Conservation (phyloP, 2,113 vertebrate species). For the Tupaia tana region DNA sequence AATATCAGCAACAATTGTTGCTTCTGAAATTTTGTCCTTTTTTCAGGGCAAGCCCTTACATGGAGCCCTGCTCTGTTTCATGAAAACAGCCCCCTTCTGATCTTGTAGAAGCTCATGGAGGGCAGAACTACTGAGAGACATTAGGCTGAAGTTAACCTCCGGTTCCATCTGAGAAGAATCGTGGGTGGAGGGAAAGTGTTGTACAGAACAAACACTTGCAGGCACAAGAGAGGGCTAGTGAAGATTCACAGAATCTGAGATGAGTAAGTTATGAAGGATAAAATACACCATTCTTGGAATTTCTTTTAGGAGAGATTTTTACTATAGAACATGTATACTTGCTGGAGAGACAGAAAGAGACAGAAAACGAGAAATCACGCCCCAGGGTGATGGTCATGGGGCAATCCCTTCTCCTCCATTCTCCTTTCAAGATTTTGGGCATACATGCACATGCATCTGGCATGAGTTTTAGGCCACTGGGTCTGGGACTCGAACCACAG, state of each 20-base stretch:
- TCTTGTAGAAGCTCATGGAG: fast-evolving
- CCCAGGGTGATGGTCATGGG: too few species aligned
- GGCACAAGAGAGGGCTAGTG: fast-evolving
- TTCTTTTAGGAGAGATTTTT: too few species aligned
- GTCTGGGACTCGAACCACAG: too few species aligned
- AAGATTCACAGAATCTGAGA: neutral
- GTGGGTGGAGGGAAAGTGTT: fast-evolving
- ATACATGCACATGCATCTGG: too few species aligned
- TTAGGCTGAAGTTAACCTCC: fast-evolving
- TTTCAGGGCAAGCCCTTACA: fast-evolving
- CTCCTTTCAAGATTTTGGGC: too few species aligned
- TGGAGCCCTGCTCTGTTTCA: fast-evolving
- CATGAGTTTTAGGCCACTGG: too few species aligned
- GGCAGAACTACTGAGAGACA: fast-evolving
- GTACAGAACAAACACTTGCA: neutral
- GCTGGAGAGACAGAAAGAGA: too few species aligned
- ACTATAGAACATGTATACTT: too few species aligned
- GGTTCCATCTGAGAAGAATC: neutral
- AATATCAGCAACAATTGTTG: fast-evolving
- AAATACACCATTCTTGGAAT: neutral
- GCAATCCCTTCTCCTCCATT: too few species aligned
- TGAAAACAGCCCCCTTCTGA: fast-evolving
- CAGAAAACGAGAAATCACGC: too few species aligned
- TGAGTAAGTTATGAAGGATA: neutral
- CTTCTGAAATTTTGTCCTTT: neutral